phyloP scores from a whole-genome alignment of 2,888 invertebrate genomes.

The Crossocerus cetratus region DNA sequence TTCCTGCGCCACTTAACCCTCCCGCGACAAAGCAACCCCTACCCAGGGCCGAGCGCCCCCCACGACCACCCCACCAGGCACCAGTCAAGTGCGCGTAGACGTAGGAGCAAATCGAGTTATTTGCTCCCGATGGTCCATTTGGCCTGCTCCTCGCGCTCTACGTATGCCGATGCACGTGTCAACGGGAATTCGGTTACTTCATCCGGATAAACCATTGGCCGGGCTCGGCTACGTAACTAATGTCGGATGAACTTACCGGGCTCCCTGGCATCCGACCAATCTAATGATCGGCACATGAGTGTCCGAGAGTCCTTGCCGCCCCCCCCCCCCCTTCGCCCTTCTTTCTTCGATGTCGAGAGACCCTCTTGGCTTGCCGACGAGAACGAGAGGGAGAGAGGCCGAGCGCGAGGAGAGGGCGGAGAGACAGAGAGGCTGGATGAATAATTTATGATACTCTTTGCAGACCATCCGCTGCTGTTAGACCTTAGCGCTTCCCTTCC shows the following conservation, averaged over 20 bases:
- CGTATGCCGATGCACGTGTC: constrained; percentile 60
- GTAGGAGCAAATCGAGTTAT: constrained; percentile 56
- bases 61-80: constrained; percentile 24
- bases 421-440: constrained; percentile 29
- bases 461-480: constrained; percentile 26
- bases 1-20: constrained; percentile 13
- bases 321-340: constrained; percentile 12
- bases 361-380: not conserved
- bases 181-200: constrained; percentile 60
- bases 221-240: constrained; percentile 53
- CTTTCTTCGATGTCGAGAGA: constrained; percentile 25
- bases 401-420: not conserved
- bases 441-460: constrained; percentile 46
- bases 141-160: constrained; percentile 38
- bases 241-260: constrained; percentile 47
- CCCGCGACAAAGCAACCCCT: not conserved
- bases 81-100: constrained; percentile 53
- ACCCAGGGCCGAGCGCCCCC: not conserved
- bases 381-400: not conserved
- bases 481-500: not conserved
- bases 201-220: constrained; percentile 44
- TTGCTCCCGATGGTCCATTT: constrained; percentile 59
- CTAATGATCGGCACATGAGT: constrained; percentile 43
- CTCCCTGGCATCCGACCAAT: constrained; percentile 49
- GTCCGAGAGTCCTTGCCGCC: constrained; percentile 25